Percentiles rank a stretch among this genome's conserved stretches.
Conservation (phyloP, 1,140 invertebrate genomes). For the Cecropterus lyciades region DNA sequence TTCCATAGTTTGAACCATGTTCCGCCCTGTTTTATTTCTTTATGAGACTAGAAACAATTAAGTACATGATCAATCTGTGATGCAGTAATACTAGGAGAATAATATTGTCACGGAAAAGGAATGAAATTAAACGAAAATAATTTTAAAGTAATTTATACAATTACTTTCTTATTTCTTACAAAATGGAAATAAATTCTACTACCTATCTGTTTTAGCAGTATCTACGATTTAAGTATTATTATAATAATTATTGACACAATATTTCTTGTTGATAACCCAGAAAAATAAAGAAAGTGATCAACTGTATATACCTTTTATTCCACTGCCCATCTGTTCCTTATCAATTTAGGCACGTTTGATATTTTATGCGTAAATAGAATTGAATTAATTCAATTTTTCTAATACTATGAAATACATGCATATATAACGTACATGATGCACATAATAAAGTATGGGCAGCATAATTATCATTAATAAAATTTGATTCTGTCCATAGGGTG, state of each 20-base stretch:
- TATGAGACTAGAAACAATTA: slow-evolving; percentile 65
- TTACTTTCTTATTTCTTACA: slow-evolving; percentile 54
- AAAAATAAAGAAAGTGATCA: slow-evolving; percentile 79
- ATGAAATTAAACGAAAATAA: slow-evolving; percentile 55
- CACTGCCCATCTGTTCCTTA: no score
- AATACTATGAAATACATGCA: no score
- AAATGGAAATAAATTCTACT: slow-evolving; percentile 62
- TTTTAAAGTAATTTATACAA: slow-evolving; percentile 59
- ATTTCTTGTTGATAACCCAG: slow-evolving; percentile 77
- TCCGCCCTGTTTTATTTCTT: slow-evolving; percentile 70
- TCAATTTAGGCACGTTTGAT: no score
- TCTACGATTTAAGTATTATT: slow-evolving; percentile 77
- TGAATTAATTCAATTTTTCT: no score
- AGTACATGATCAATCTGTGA: slow-evolving; percentile 82
- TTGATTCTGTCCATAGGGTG: no score
- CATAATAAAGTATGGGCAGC: no score
- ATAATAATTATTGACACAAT: slow-evolving; percentile 76
- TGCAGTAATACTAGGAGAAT: slow-evolving; percentile 72
- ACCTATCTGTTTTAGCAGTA: slow-evolving; percentile 72
- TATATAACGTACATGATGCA: no score
- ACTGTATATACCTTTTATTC: slow-evolving; percentile 38
- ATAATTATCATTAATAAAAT: no score
- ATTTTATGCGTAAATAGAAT: no score
- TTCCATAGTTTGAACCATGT: slow-evolving; percentile 51
- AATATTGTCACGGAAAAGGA: slow-evolving; percentile 59